Evolutionary conservation across 2,888 invertebrate species (phyloP).

Genomic region (Heteromyza rotundicornis): DNA sequence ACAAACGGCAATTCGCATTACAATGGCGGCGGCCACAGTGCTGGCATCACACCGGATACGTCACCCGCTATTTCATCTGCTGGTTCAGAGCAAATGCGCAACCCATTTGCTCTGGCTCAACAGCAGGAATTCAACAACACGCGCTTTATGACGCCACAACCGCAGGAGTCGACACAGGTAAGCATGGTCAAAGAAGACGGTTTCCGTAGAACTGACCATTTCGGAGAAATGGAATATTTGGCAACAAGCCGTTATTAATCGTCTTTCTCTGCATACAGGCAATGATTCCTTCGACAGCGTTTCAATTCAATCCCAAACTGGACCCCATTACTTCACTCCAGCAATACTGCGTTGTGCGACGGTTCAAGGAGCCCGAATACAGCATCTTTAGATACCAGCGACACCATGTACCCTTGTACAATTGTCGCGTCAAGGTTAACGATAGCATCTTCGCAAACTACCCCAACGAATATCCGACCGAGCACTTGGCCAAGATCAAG

Average conservation of each 20-base stretch:
- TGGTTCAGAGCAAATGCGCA: conserved; percentile 33
- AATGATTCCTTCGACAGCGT: conserved; percentile 39
- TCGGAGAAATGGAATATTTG: no score
- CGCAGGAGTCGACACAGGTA: background rate
- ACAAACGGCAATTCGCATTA: conserved; percentile 21
- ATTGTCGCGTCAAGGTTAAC: conserved; percentile 54
- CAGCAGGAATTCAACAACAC: background rate
- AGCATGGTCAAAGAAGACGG: no score
- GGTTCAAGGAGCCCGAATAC: conserved; percentile 46
- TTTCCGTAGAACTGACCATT: no score
- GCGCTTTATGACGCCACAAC: background rate
- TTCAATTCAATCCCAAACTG: conserved; percentile 43
- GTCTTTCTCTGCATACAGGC: conserved; percentile 21
- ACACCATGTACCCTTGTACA: no score
- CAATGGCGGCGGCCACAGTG: conserved; percentile 26
- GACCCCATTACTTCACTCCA: conserved; percentile 47
- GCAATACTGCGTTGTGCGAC: conserved; percentile 48
- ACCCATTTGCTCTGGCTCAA: conserved; percentile 21
- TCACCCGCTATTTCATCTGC: conserved; percentile 35
- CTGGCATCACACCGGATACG: conserved; percentile 34
- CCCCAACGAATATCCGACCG: conserved; percentile 51
- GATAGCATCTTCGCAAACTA: conserved; percentile 52
- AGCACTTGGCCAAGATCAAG: conserved; percentile 46
- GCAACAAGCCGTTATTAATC: background rate
- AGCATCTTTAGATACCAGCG: conserved; percentile 43